phyloP scores from a whole-genome alignment of 2,888 invertebrate genomes.

The Minunthozetes semirufus region DNA sequence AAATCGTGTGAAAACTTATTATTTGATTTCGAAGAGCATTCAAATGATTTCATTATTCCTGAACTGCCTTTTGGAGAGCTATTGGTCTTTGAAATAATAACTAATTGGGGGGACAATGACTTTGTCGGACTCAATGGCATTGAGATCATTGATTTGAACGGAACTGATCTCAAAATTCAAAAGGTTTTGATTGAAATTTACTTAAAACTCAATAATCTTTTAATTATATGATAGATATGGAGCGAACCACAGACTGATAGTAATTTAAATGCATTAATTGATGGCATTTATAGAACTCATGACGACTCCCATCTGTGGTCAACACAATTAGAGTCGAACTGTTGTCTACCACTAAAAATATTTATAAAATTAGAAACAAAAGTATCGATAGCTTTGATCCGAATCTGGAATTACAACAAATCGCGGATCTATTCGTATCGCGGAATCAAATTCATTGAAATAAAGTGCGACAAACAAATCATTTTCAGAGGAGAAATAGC shows the following conservation, averaged over 20 bases:
- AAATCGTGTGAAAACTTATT: conserved; percentile 4
- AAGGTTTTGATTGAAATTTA: conserved; percentile 51
- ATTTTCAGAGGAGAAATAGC: conserved; percentile 77
- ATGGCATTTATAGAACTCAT: conserved; percentile 64
- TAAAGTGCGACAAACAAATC: conserved; percentile 60
- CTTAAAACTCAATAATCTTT: neutral
- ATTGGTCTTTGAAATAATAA: conserved; percentile 61
- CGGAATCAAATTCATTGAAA: conserved; percentile 64
- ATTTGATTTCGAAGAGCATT: neutral
- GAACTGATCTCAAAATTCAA: conserved; percentile 56
- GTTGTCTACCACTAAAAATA: conserved; percentile 25
- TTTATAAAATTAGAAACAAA: conserved; percentile 18
- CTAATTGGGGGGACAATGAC: conserved; percentile 72
- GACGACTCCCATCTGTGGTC: conserved; percentile 73
- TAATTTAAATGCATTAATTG: conserved; percentile 56
- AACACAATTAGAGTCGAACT: neutral
- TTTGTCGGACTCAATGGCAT: conserved; percentile 71
- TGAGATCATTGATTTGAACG: conserved; percentile 62
- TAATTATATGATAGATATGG: conserved; percentile 1
- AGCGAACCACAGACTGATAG: conserved; percentile 41
- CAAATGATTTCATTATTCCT: conserved; percentile 62
- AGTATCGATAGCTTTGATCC: conserved; percentile 32
- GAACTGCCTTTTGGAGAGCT: conserved; percentile 64
- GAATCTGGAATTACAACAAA: conserved; percentile 73
- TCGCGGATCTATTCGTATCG: conserved; percentile 74